These are phyloP conservation scores for Microplitis deprimator DNA, from an alignment of 2,888 invertebrate genomes.

Conservation along the genomic window DNA sequence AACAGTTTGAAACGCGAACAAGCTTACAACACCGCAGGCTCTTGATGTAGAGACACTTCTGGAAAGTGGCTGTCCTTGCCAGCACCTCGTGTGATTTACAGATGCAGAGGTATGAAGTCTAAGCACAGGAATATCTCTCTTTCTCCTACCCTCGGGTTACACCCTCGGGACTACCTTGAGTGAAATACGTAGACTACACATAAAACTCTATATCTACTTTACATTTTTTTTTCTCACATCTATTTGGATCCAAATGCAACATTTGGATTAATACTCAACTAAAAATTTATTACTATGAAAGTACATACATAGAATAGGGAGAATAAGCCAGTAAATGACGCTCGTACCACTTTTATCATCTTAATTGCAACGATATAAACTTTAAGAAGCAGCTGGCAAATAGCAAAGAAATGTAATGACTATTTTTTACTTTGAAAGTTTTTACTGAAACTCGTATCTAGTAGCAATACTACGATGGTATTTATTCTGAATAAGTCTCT, in stretches of 20 bases:
- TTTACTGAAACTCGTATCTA: too few species aligned
- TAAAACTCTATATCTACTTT: not conserved
- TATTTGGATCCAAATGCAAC: not conserved
- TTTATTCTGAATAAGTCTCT: too few species aligned
- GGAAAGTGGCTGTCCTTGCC: slow-evolving; percentile 53
- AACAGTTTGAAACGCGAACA: slow-evolving; percentile 18
- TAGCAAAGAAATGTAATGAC: too few species aligned
- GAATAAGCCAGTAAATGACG: too few species aligned
- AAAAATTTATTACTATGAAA: not conserved
- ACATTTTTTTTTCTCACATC: not conserved
- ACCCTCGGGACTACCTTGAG: slow-evolving; percentile 12
- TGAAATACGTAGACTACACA: slow-evolving; percentile 14
- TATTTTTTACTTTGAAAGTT: too few species aligned
- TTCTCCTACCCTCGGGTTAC: slow-evolving; percentile 7
- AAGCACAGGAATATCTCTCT: slow-evolving; percentile 8
- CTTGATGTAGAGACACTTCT: slow-evolving; percentile 57
- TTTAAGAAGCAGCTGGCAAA: too few species aligned
- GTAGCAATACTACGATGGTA: too few species aligned
- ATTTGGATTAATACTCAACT: not conserved
- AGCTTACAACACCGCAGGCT: slow-evolving; percentile 46
- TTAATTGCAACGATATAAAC: too few species aligned
- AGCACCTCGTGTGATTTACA: slow-evolving; percentile 55
- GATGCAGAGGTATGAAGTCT: slow-evolving; percentile 37
- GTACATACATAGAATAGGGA: not conserved
- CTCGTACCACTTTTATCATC: too few species aligned